Base-by-base conservation (phyloP, 2,888 invertebrate genomes). In the Tromatobia lineatoria region DNA sequence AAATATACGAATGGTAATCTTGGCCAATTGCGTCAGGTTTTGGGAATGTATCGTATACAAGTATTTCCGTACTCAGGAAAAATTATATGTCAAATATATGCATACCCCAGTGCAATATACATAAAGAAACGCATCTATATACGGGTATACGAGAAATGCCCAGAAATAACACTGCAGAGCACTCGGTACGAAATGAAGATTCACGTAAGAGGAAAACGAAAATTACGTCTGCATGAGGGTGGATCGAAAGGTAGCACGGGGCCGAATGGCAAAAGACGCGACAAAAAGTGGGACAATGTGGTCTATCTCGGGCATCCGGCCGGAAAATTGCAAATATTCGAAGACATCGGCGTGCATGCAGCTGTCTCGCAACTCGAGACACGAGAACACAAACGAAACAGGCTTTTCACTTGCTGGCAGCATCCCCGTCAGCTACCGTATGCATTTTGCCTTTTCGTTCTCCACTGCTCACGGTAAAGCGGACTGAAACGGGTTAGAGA, bases 281-380 rank as follows among this genome's bases (percentile, higher is more conserved):
- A 66, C 66, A 29, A 50, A 80, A 75, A 52, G 70, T 78, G 47
- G 78, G 80, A 84, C 84, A 84, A 81, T 84, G 81, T 81, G 86
- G 80, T 90, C 87, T 87, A 89, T 91, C 82, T 86, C 81, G 83
- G 64, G 88, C 90, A 91, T 87, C 89, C 88, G 83, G 87, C 89
- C 88, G 89, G 91, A 91, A 92, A 92, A 92, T 91, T 90, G 91
- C 90, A 91, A 91, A 92, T 91, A 90, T 90, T 89, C 89, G 86
- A 89, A 90, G 88, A 89, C 88, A 88, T 89, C 84, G 87, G 86
- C 73, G 84, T 57, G 57, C 70, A 78, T 80, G 75, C 66, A 20
- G 73, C 80, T 80, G 81, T 71, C 83, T 83, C 66, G 64, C 59
- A n/a, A 83, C 59, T 29, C 59, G 13, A 23, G 29, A n/a, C 45